Evolutionary conservation across 1,140 invertebrate genomes (phyloP), one percentile per base, ranked within the genome.

Genomic region (Brachionus angularis): DNA sequence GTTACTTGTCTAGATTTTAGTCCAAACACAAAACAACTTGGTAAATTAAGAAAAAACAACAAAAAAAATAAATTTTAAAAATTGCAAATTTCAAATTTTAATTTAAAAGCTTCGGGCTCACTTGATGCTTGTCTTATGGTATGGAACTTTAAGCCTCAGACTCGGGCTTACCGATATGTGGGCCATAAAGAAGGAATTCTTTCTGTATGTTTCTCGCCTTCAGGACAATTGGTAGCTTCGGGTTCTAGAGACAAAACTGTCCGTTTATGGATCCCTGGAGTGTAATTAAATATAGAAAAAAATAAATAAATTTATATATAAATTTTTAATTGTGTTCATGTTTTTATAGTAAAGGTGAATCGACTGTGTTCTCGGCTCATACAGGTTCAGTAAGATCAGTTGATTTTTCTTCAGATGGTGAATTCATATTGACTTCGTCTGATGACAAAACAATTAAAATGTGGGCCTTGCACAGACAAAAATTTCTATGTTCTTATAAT

Each of bases 391-490:
- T 94, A 1, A 83, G 89, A 49, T 89, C 87, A 72, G 86, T 93
- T 1, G 82, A 83, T 64, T 93, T 93, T 77, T 89, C 87, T 76
- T 84, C 85, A n/a, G 88, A 90, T 82, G 88, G 88, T 1, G 80
- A 85, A 74, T 77, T 86, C 82, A 79, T 92, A 33, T 77, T 90
- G 16, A 91, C 90, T 52, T 87, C 88, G 21, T 91, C 91, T 2
- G 89, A 93, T 84, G 91, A 94, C 76, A 93, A 94, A 85, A 87
- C 86, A 58, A 80, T 91, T 16, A 72, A 93, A 90, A 73, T 85
- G 18, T 85, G 84, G 84, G 83, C 76, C 86, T 76, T 79, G 39
- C 75, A 81, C 72, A 74, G 86, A 55, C 85, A 86, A 73, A 88
- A 88, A 79, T 93, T 93, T 75, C 80, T 91, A 34, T 83, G 85